phyloP scores from a whole-genome alignment of 2,113 vertebrate genomes.

The Sula dactylatra region DNA sequence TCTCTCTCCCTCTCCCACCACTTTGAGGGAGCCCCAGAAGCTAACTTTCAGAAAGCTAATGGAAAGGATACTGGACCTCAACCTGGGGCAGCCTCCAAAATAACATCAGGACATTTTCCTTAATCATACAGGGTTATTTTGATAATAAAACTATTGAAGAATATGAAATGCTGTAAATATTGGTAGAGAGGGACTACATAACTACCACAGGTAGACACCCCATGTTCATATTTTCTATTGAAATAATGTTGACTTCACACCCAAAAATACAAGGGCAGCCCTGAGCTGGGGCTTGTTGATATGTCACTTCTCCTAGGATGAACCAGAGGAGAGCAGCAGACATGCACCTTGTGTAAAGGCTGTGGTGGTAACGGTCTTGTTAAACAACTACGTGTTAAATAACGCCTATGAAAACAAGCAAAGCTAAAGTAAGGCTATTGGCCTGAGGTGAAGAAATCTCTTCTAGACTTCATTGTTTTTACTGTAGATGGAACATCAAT shows the following conservation, averaged over 20 bases:
- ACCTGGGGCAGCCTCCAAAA: background rate
- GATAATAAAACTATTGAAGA: background rate
- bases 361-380: accelerated
- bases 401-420: background rate
- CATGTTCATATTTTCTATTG: background rate
- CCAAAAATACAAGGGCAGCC: background rate
- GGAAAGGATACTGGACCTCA: background rate
- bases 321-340: background rate
- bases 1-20: background rate
- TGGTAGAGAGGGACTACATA: background rate
- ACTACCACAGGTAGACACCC: background rate
- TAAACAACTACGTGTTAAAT: background rate
- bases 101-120: background rate
- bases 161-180: background rate
- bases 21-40: background rate
- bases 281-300: background rate
- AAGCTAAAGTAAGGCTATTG: background rate
- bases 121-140: background rate
- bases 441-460: background rate
- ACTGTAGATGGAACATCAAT: background rate
- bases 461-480: background rate
- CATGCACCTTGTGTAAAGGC: background rate
- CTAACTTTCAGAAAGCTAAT: background rate
- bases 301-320: background rate
- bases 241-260: background rate